A percentile compares a stretch with the other conserved stretches of the same genome.
Conservation (phyloP, 2,797 vertebrate genomes). For the Galago senegalensis region DNA sequence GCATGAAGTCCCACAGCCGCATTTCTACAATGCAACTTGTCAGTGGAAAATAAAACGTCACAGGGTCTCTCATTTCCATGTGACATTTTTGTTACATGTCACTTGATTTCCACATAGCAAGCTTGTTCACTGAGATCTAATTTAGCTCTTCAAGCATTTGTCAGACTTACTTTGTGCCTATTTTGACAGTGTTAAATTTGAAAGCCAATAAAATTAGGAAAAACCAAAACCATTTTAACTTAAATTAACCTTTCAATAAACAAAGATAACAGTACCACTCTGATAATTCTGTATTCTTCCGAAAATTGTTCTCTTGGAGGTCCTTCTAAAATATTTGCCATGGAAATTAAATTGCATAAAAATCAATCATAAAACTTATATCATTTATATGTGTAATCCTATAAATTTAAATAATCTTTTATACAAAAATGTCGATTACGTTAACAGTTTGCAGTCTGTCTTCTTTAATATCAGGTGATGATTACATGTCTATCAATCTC, state of each 20-base stretch:
- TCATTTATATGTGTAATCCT: background rate
- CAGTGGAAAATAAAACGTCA: background rate
- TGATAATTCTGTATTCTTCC: background rate
- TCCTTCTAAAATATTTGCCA: conserved; percentile 22
- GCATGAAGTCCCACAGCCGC: background rate
- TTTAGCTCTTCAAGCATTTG: background rate
- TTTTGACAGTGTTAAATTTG: conserved; percentile 44
- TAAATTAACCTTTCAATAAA: background rate
- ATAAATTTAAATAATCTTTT: conserved; percentile 17
- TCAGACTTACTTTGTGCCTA: background rate
- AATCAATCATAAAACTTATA: background rate
- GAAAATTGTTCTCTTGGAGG: background rate
- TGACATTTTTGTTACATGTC: background rate
- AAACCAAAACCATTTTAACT: background rate
- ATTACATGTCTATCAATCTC: background rate
- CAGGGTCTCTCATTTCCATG: background rate
- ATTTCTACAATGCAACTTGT: background rate
- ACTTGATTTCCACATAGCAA: background rate
- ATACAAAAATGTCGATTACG: background rate
- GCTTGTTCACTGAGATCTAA: background rate
- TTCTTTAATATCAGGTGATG: background rate
- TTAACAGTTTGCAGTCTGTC: background rate
- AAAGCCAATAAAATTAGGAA: background rate
- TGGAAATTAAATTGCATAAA: conserved; percentile 27
- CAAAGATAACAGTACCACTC: background rate